phyloP scores from a whole-genome alignment of 2,113 vertebrate genomes.

The Pampusana beccarii region DNA sequence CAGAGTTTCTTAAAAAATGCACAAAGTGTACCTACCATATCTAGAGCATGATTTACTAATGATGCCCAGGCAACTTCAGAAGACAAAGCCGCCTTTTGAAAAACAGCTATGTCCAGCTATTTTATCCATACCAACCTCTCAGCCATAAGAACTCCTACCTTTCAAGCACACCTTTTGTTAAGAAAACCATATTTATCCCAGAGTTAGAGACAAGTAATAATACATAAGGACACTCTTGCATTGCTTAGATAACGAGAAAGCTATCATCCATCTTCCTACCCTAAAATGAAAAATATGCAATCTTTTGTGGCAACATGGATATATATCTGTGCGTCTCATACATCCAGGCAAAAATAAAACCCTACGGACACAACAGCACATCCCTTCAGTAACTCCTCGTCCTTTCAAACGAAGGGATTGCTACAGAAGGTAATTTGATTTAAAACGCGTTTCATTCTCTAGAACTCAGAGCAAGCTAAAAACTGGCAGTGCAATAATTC shows the following conservation, averaged over 20 bases:
- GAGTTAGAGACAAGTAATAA: background rate
- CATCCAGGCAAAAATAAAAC: background rate
- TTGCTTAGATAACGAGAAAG: background rate
- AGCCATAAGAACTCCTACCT: background rate
- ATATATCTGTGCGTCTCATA: background rate
- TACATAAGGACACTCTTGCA: background rate
- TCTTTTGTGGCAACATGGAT: background rate
- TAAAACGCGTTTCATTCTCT: background rate
- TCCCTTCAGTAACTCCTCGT: background rate
- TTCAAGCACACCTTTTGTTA: background rate
- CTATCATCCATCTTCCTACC: background rate
- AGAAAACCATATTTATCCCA: background rate
- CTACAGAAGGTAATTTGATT: background rate
- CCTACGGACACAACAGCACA: background rate
- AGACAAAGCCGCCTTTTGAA: background rate
- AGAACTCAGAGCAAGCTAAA: background rate
- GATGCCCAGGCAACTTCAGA: background rate
- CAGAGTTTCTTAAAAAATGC: too few species aligned
- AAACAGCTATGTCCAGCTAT: fast-evolving
- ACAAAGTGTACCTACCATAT: background rate
- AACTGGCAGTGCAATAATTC: background rate
- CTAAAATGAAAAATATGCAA: background rate
- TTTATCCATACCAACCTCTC: background rate
- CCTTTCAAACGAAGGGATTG: background rate
- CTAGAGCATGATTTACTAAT: background rate